Conservation (phyloP, 2,888 invertebrate genomes). For the Deladenus siricidicola region DNA sequence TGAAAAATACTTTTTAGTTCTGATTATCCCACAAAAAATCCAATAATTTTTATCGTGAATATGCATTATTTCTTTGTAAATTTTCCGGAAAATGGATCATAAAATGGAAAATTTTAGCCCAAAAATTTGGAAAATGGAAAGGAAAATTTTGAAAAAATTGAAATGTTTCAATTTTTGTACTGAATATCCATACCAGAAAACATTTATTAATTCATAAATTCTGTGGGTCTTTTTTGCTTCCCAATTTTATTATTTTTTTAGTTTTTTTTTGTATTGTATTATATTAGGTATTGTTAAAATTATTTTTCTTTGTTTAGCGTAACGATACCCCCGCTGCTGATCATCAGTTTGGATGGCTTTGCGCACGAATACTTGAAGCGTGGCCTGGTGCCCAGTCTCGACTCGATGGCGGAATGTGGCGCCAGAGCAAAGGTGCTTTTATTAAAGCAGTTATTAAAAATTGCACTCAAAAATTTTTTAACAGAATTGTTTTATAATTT, state of each 20-base stretch:
- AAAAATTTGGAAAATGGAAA: neutral
- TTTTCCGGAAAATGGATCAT: neutral
- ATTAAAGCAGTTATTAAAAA: no score
- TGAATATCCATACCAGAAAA: neutral
- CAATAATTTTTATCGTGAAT: neutral
- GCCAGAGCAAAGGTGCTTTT: conserved; percentile 38
- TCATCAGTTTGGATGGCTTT: conserved; percentile 43
- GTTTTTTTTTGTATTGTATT: neutral
- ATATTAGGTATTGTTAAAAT: no score
- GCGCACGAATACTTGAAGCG: conserved; percentile 38
- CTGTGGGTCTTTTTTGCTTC: neutral
- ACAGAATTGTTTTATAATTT: no score
- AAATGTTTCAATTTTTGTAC: no score
- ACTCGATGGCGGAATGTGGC: conserved; percentile 41
- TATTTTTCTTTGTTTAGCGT: conserved; percentile 24
- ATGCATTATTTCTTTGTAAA: neutral
- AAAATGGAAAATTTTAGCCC: neutral
- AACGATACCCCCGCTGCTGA: conserved; percentile 29
- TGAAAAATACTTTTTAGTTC: neutral
- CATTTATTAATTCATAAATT: no score
- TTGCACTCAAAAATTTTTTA: no score
- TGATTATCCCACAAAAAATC: neutral
- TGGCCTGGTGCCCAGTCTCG: conserved; percentile 36
- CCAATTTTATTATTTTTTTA: neutral
- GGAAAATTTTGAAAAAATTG: no score